A percentile compares a stretch with the other conserved stretches of the same genome.
phyloP scores from a whole-genome alignment of 2,888 invertebrate species.

The Rhamphomyia laevipes region DNA sequence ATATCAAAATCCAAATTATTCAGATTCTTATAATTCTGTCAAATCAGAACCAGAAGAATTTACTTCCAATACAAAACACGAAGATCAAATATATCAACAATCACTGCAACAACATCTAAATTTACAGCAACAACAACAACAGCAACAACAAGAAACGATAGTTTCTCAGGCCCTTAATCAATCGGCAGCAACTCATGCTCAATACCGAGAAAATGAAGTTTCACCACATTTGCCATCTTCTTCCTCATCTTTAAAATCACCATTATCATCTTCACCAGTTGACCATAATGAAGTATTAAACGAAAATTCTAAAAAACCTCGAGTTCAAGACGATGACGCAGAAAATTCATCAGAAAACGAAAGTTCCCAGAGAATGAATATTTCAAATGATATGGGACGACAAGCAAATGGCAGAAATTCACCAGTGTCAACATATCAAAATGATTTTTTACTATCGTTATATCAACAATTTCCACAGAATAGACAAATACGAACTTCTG shows the following conservation, averaged over 20 bases:
- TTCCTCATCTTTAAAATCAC: constrained; percentile 36
- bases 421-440: constrained; percentile 16
- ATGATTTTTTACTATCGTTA: constrained; percentile 33
- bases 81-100: neutral
- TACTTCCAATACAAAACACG: neutral
- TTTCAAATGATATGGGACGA: constrained; percentile 9
- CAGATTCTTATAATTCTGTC: neutral
- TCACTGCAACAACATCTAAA: neutral
- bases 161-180: constrained; percentile 10
- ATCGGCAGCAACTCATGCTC: neutral
- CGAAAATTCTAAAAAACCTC: constrained; percentile 28
- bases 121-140: constrained; percentile 21
- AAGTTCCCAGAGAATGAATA: constrained; percentile 8
- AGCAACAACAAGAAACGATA: constrained; percentile 27
- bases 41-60: constrained; percentile 9
- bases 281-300: constrained; percentile 4
- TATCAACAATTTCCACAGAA: constrained; percentile 33
- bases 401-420: constrained; percentile 11
- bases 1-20: constrained; percentile 1
- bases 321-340: constrained; percentile 23
- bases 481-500: constrained; percentile 31
- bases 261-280: constrained; percentile 28
- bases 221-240: constrained; percentile 25
- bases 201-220: neutral
- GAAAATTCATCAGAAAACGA: constrained; percentile 15